These are phyloP conservation scores for Teleogryllus occipitalis DNA, from an alignment of 1,140 invertebrate species.

Conservation along the genomic window DNA sequence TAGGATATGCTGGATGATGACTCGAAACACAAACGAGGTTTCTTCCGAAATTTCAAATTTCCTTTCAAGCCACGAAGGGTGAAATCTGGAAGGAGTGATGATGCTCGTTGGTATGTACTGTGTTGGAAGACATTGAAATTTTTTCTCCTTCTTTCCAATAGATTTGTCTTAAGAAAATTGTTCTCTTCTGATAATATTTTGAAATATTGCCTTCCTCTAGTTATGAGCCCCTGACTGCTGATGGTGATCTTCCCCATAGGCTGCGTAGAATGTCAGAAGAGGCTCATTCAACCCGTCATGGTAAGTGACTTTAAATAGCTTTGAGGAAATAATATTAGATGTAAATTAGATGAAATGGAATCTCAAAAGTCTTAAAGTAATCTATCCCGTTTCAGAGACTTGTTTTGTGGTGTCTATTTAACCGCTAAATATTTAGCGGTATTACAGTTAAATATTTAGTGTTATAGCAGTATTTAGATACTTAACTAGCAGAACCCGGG, in stretches of 20 bases:
- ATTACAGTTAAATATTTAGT: too few species aligned
- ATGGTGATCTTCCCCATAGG: conserved; percentile 29
- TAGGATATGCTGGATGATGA: conserved; percentile 48
- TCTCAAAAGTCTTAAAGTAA: too few species aligned
- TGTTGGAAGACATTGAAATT: conserved; percentile 12
- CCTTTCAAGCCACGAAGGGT: conserved; percentile 56
- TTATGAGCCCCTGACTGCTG: conserved; percentile 22
- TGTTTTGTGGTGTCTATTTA: too few species aligned
- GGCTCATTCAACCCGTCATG: conserved; percentile 7
- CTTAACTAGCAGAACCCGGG: too few species aligned
- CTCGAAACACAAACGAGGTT: conserved; percentile 49
- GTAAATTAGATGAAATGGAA: too few species aligned
- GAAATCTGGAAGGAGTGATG: conserved; percentile 42
- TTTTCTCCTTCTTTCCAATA: neutral
- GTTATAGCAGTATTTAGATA: too few species aligned
- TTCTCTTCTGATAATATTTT: neutral
- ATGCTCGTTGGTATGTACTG: conserved; percentile 24
- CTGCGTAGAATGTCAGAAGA: conserved; percentile 45
- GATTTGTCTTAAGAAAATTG: neutral
- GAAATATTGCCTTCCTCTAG: neutral
- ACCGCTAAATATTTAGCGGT: too few species aligned
- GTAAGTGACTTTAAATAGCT: neutral
- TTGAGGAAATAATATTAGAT: too few species aligned
- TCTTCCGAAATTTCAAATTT: conserved; percentile 59
- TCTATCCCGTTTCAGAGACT: too few species aligned